phyloP scores from a whole-genome alignment of 30 jellyfish, hydroid and myxozoan genomes.

The Cassiopea xamachana region DNA sequence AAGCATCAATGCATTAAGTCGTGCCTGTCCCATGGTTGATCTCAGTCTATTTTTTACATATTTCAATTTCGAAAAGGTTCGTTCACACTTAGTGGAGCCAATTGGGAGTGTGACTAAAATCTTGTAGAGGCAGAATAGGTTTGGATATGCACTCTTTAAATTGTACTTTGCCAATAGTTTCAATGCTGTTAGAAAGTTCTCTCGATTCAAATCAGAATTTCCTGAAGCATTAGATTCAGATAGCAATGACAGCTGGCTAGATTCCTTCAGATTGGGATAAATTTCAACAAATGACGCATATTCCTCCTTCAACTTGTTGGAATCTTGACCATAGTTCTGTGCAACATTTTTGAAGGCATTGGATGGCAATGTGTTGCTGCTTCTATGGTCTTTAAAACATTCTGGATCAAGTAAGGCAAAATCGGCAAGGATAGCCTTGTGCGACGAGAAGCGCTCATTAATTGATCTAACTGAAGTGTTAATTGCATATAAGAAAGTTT shows the following conservation, averaged over 20 bases:
- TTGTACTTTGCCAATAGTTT: slow-evolving; percentile 27
- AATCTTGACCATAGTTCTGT: slow-evolving; percentile 53
- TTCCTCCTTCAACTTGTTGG: slow-evolving; percentile 4
- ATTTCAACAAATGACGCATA: slow-evolving; percentile 51
- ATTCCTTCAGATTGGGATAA: too few relatives aligned
- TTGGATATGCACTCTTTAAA: slow-evolving; percentile 58
- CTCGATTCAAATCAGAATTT: slow-evolving; percentile 31
- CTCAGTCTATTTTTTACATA: slow-evolving; percentile 13
- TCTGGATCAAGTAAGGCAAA: slow-evolving; percentile 67
- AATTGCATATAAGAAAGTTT: slow-evolving; percentile 55
- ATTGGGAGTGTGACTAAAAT: slow-evolving; percentile 18
- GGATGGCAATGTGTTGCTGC: neutral
- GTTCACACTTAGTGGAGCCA: slow-evolving; percentile 52
- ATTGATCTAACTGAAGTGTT: slow-evolving; percentile 66
- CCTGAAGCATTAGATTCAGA: too few relatives aligned
- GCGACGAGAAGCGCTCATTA: slow-evolving; percentile 43
- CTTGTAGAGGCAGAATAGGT: slow-evolving; percentile 48
- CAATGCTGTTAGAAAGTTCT: slow-evolving; percentile 35
- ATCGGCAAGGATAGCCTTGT: slow-evolving; percentile 34
- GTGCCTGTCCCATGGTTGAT: slow-evolving; percentile 59
- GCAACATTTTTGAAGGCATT: slow-evolving; percentile 32
- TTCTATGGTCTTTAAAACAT: slow-evolving; percentile 33
- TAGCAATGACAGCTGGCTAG: too few relatives aligned
- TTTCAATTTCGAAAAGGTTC: slow-evolving; percentile 41
- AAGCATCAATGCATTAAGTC: slow-evolving; percentile 66